Conservation (phyloP, 2,888 invertebrate species). For the Elmis aenea region DNA sequence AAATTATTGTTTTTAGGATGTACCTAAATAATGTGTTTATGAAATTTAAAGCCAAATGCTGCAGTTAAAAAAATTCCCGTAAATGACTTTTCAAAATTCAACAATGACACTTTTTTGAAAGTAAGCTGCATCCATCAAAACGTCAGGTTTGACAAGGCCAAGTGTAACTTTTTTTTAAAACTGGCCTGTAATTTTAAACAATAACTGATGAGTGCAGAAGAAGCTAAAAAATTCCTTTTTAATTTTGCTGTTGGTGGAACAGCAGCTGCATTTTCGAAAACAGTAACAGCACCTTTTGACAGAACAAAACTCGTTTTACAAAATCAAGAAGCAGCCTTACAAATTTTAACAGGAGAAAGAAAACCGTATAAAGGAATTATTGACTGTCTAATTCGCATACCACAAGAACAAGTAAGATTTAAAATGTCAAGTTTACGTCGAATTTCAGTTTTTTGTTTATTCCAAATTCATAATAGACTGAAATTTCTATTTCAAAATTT, state of each 20-base stretch:
- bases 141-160: no score
- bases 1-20: no score
- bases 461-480: background rate
- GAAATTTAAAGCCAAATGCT: no score
- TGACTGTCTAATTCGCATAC: constrained; percentile 19
- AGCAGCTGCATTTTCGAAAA: constrained; percentile 21
- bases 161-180: no score
- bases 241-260: constrained; percentile 18
- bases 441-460: background rate
- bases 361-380: constrained; percentile 17
- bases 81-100: no score
- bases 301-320: constrained; percentile 23
- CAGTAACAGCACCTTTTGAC: constrained; percentile 22
- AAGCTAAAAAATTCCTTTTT: constrained; percentile 13
- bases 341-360: constrained; percentile 18
- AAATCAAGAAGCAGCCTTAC: constrained; percentile 22
- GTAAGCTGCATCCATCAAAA: no score
- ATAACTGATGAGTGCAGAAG: constrained; percentile 3
- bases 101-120: no score
- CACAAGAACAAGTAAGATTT: constrained; percentile 19
- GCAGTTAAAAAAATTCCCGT: no score
- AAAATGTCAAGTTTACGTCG: no score
- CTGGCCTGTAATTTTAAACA: no score
- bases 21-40: no score
- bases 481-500: no score